Conservation (phyloP, 2,797 vertebrate species). For the Xenentodon cancila region DNA sequence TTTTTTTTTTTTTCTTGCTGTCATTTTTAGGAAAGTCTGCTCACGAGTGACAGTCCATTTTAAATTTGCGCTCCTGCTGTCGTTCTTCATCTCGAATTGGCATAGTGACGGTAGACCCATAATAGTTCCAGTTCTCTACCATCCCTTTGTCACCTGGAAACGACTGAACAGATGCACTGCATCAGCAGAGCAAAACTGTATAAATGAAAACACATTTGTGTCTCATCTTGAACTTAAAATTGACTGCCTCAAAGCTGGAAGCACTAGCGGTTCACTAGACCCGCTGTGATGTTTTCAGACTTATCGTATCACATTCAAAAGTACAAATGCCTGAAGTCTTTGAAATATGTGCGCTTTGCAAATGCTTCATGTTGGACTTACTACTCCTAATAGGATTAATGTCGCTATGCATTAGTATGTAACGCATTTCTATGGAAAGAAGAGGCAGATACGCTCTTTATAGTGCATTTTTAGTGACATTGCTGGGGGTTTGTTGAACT, state of each 20-base stretch:
- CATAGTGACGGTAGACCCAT: slow-evolving; percentile 38
- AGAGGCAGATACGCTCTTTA: slow-evolving; percentile 14
- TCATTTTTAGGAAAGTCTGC: slow-evolving; percentile 9
- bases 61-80: slow-evolving; percentile 32
- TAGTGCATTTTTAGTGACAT: slow-evolving; percentile 5
- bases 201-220: slow-evolving; percentile 78
- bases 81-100: slow-evolving; percentile 32
- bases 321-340: slow-evolving; percentile 9
- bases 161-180: slow-evolving; percentile 67
- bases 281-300: slow-evolving; percentile 40
- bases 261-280: slow-evolving; percentile 44
- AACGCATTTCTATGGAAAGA: slow-evolving; percentile 22
- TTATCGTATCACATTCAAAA: slow-evolving; percentile 5
- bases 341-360: slow-evolving; percentile 12
- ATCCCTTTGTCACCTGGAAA: slow-evolving; percentile 71
- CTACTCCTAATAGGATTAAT: slow-evolving; percentile 38
- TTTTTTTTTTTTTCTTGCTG: not conserved
- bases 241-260: slow-evolving; percentile 76
- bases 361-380: slow-evolving; percentile 25
- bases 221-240: slow-evolving; percentile 85
- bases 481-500: slow-evolving; percentile 4
- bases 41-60: slow-evolving; percentile 6
- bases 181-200: slow-evolving; percentile 70
- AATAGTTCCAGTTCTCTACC: slow-evolving; percentile 56
- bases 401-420: slow-evolving; percentile 40